A percentile compares a stretch with the other conserved stretches of the same genome.
These are phyloP conservation scores for Suillia variegata DNA, from an alignment of 2,888 invertebrate genomes.

Conservation along the genomic window DNA sequence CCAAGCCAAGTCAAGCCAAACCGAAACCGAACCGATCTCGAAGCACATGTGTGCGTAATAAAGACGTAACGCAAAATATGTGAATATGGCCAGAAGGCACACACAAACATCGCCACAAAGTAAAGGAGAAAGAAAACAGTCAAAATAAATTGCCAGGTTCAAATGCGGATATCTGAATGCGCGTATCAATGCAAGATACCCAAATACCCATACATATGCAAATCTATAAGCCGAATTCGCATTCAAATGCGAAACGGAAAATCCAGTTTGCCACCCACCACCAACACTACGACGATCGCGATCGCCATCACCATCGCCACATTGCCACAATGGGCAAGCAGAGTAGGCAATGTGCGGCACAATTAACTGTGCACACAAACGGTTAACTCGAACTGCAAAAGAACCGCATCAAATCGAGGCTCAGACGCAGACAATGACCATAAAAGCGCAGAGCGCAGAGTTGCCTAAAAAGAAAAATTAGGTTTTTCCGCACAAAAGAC, in stretches of 20 bases:
- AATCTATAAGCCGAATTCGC: conserved; percentile 6
- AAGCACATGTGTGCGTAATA: conserved; percentile 18
- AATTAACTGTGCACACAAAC: conserved; percentile 20
- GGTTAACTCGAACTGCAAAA: conserved; percentile 9
- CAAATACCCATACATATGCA: conserved; percentile 5
- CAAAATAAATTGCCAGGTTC: background rate
- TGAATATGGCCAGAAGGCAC: conserved; percentile 8
- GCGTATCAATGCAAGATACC: conserved; percentile 2
- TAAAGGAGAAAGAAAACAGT: background rate
- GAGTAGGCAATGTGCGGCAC: conserved; percentile 6
- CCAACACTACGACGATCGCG: background rate
- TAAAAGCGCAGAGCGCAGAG: conserved; percentile 7
- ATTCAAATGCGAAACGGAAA: background rate
- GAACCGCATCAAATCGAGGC: background rate
- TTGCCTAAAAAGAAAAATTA: background rate
- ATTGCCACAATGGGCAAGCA: too few species aligned
- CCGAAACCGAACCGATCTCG: too few species aligned
- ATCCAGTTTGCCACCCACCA: background rate
- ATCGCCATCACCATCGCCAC: conserved; percentile 11
- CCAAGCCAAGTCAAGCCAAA: too few species aligned
- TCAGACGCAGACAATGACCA: conserved; percentile 13
- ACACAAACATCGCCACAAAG: background rate
- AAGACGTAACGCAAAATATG: conserved; percentile 19
- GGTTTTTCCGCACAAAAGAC: background rate
- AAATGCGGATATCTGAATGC: background rate